Evolutionary conservation across 2,888 invertebrate species (phyloP).

Genomic region (Fragum fragum): DNA sequence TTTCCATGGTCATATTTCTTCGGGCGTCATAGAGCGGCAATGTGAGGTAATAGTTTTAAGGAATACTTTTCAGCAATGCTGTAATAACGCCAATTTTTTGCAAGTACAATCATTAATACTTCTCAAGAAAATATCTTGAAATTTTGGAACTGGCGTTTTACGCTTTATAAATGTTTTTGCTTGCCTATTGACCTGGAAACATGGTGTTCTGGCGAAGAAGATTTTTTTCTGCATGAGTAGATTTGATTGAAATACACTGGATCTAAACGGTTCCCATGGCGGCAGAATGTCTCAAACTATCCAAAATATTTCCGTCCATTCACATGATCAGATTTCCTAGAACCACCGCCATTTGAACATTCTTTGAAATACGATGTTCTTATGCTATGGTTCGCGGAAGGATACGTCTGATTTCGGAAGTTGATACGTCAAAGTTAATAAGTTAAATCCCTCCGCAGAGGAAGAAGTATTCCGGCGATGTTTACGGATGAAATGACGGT

Average conservation of each 20-base stretch:
- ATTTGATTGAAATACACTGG: slow-evolving; percentile 57
- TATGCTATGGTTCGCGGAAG: slow-evolving; percentile 38
- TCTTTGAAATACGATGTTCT: slow-evolving; percentile 41
- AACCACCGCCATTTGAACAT: slow-evolving; percentile 1
- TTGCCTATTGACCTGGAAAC: slow-evolving; percentile 20
- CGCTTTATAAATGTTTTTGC: slow-evolving; percentile 12
- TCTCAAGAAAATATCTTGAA: not conserved
- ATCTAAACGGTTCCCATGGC: slow-evolving; percentile 46
- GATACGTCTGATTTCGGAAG: slow-evolving; percentile 63
- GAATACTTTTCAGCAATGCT: too few relatives aligned
- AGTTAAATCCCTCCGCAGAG: slow-evolving; percentile 62
- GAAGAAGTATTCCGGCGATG: slow-evolving; percentile 51
- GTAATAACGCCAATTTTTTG: too few relatives aligned
- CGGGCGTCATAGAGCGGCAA: too few relatives aligned
- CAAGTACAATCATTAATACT: too few relatives aligned
- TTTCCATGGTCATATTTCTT: too few relatives aligned
- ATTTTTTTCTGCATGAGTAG: slow-evolving; percentile 41
- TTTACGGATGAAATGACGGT: slow-evolving; percentile 60
- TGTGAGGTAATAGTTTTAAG: too few relatives aligned
- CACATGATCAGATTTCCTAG: slow-evolving; percentile 18
- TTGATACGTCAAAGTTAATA: slow-evolving; percentile 64
- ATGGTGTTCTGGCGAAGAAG: not conserved
- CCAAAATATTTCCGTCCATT: slow-evolving; percentile 30
- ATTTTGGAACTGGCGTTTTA: not conserved
- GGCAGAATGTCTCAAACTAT: slow-evolving; percentile 49